phyloP scores from a whole-genome alignment of 2,113 vertebrate genomes.

The Indri indri region DNA sequence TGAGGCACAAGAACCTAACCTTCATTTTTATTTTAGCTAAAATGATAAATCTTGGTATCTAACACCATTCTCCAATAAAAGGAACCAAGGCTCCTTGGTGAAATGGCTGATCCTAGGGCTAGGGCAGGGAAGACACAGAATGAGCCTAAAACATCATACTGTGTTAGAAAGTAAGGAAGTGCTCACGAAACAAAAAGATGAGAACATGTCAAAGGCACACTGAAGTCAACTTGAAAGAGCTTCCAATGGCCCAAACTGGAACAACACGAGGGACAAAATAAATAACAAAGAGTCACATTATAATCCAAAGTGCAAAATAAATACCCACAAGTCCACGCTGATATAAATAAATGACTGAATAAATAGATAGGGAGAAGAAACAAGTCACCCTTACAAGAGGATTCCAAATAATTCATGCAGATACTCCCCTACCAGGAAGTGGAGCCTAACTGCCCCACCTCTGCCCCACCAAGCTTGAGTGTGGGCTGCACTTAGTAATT shows the following conservation, averaged over 20 bases:
- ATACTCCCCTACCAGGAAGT: accelerated
- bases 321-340: not conserved
- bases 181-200: not conserved
- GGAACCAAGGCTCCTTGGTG: not conserved
- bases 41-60: not conserved
- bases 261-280: not conserved
- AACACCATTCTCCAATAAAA: not conserved
- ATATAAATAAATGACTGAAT: not conserved
- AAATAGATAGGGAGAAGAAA: not conserved
- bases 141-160: not conserved
- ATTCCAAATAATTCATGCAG: not conserved
- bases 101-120: not conserved
- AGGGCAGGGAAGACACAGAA: not conserved
- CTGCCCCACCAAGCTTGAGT: no score
- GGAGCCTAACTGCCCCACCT: not conserved
- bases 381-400: not conserved
- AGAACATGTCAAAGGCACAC: not conserved
- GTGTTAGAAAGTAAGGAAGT: not conserved
- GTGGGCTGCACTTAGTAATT: not conserved
- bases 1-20: not conserved
- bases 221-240: not conserved
- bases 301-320: constrained; percentile 25
- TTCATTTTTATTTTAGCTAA: not conserved
- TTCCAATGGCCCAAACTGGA: not conserved
- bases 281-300: not conserved